Conservation (phyloP, 1,140 invertebrate species). For the Papilio machaon region DNA sequence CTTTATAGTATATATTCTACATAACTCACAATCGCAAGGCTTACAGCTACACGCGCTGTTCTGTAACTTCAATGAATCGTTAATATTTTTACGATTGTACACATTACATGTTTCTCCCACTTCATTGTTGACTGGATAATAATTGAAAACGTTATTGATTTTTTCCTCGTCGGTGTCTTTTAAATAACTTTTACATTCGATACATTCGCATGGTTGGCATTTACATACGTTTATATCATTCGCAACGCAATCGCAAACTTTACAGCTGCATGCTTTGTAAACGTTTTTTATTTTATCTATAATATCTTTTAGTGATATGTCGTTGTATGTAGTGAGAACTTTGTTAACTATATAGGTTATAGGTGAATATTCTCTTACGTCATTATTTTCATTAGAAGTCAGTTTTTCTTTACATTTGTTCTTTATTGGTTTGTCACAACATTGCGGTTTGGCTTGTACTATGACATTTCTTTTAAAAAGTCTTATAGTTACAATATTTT, state of each 20-base stretch:
- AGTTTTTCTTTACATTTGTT: background rate
- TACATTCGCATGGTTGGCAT: slow-evolving; percentile 60
- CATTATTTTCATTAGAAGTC: background rate
- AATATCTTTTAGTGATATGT: slow-evolving; percentile 56
- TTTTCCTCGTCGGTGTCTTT: slow-evolving; percentile 35
- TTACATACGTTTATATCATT: slow-evolving; percentile 49
- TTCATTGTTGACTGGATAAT: slow-evolving; percentile 1
- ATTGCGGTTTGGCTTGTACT: background rate
- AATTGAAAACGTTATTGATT: slow-evolving; percentile 23
- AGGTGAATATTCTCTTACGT: background rate
- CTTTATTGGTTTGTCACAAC: background rate
- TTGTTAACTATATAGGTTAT: slow-evolving; percentile 21
- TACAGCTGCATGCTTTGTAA: slow-evolving; percentile 69
- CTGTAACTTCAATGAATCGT: background rate
- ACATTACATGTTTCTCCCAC: background rate
- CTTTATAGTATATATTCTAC: slow-evolving; percentile 22
- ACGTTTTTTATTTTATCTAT: slow-evolving; percentile 61
- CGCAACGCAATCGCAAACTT: slow-evolving; percentile 66
- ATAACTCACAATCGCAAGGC: slow-evolving; percentile 55
- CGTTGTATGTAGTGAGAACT: slow-evolving; percentile 36
- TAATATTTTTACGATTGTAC: background rate
- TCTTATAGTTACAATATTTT: slow-evolving; percentile 13
- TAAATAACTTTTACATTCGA: slow-evolving; percentile 48
- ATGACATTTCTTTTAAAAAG: slow-evolving; percentile 23
- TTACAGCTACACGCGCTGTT: slow-evolving; percentile 49